Conservation (phyloP, 2,797 vertebrate genomes). For the Micromesistius poutassou region DNA sequence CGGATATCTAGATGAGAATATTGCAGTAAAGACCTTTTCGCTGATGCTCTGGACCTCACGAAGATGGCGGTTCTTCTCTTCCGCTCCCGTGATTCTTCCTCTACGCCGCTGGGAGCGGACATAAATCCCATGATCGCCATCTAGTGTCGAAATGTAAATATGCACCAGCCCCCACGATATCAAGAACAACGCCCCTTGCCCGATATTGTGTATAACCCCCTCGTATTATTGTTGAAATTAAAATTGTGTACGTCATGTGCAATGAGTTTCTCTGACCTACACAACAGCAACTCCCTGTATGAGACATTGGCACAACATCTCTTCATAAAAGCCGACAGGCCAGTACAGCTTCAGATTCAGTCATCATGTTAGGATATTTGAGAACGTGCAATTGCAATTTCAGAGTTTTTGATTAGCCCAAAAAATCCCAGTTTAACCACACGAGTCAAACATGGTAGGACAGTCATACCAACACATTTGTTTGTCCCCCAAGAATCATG, state of each 20-base stretch:
- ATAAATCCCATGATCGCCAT: neutral
- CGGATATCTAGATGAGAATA: neutral
- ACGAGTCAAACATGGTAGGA: conserved; percentile 57
- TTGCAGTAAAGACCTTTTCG: conserved; percentile 37
- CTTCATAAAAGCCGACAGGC: neutral
- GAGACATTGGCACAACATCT: neutral
- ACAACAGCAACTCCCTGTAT: neutral
- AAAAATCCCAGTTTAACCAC: neutral
- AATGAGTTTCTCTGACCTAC: neutral
- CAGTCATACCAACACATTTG: conserved; percentile 59
- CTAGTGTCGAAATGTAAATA: conserved; percentile 2
- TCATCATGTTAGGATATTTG: too few relatives aligned
- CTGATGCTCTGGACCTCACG: conserved; percentile 64
- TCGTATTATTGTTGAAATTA: too few relatives aligned
- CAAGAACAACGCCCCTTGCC: too few relatives aligned
- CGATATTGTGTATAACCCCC: too few relatives aligned
- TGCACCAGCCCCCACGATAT: too few relatives aligned
- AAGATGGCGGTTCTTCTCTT: conserved; percentile 65
- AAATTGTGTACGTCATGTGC: too few relatives aligned
- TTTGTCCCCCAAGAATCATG: conserved; percentile 61
- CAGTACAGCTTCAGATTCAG: neutral
- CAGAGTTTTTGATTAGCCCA: conserved; percentile 4
- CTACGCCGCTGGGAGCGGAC: neutral
- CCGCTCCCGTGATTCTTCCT: conserved; percentile 12
- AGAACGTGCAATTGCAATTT: neutral